Evolutionary conservation across 2,797 vertebrate species (phyloP).

Genomic region (Danio choprae): DNA sequence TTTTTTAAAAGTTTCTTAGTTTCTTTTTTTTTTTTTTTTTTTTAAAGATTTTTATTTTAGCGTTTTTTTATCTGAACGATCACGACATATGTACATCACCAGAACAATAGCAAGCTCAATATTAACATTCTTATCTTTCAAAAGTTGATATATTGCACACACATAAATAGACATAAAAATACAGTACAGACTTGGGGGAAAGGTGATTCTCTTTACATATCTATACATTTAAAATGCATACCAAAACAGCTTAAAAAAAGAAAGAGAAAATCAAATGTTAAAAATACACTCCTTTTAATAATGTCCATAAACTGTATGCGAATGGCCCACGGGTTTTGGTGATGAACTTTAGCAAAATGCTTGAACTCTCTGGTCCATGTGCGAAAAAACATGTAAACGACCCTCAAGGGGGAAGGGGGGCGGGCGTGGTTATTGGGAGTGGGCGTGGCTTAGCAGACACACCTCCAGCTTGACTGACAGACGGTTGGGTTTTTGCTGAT

Average conservation of each 20-base stretch:
- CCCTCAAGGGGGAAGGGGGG: conserved; percentile 64
- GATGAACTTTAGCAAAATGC: conserved; percentile 78
- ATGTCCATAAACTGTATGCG: conserved; percentile 74
- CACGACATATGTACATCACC: conserved; percentile 82
- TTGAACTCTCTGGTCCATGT: conserved; percentile 77
- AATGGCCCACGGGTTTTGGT: conserved; percentile 73
- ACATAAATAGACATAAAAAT: conserved; percentile 82
- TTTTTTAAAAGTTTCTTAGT: conserved; percentile 67
- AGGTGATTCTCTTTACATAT: conserved; percentile 72
- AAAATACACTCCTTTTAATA: conserved; percentile 75
- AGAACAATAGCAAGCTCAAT: conserved; percentile 83
- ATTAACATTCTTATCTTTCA: conserved; percentile 79
- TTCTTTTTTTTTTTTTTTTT: conserved; percentile 53
- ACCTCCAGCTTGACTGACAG: conserved; percentile 46
- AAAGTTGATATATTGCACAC: conserved; percentile 76
- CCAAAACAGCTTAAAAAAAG: conserved; percentile 82
- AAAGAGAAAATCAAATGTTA: conserved; percentile 64
- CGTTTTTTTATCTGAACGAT: conserved; percentile 70
- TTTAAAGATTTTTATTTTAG: conserved; percentile 22
- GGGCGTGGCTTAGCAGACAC: conserved; percentile 38
- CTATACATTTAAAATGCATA: conserved; percentile 83
- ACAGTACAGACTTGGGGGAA: conserved; percentile 75
- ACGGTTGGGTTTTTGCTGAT: conserved; percentile 68
- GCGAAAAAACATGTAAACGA: conserved; percentile 66
- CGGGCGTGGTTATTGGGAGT: conserved; percentile 61